phyloP scores from a whole-genome alignment of 2,797 vertebrate species.

The Mus minutoides region DNA sequence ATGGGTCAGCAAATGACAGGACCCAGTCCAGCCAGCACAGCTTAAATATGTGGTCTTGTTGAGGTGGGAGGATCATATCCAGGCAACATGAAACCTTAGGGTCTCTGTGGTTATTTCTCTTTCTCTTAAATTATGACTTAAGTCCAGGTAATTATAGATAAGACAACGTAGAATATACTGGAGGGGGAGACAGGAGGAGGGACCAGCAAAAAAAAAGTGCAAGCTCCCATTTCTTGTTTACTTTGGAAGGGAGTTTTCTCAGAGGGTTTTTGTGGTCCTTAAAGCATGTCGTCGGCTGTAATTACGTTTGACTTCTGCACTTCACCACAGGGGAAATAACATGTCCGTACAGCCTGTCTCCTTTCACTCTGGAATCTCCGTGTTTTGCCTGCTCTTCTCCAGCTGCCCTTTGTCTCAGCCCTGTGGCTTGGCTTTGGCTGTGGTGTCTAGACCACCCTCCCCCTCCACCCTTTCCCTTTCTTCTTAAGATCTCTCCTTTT shows the following conservation, averaged over 20 bases:
- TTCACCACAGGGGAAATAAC: constrained; percentile 67
- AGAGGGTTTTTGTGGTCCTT: neutral
- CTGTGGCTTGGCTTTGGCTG: constrained; percentile 35
- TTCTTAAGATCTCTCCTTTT: neutral
- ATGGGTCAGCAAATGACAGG: neutral
- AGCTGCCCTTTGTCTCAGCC: neutral
- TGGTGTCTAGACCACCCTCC: neutral
- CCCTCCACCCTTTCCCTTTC: neutral
- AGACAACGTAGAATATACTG: constrained; percentile 26
- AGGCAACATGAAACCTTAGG: constrained; percentile 20
- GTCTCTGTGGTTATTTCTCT: constrained; percentile 59
- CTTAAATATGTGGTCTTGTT: constrained; percentile 28
- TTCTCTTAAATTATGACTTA: constrained; percentile 71
- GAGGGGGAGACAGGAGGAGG: neutral
- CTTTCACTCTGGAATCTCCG: constrained; percentile 43
- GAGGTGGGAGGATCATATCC: neutral
- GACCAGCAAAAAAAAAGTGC: neutral
- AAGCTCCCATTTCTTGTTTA: constrained; percentile 59
- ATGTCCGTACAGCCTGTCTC: constrained; percentile 27
- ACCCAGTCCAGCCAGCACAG: rapidly evolving
- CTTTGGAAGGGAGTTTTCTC: constrained; percentile 71
- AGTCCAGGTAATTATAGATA: constrained; percentile 73
- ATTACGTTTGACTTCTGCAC: constrained; percentile 73
- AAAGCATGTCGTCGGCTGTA: constrained; percentile 50
- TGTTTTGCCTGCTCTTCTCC: constrained; percentile 35